phyloP scores from a whole-genome alignment of 1,140 invertebrate genomes.

The Oryctes rhinoceros region DNA sequence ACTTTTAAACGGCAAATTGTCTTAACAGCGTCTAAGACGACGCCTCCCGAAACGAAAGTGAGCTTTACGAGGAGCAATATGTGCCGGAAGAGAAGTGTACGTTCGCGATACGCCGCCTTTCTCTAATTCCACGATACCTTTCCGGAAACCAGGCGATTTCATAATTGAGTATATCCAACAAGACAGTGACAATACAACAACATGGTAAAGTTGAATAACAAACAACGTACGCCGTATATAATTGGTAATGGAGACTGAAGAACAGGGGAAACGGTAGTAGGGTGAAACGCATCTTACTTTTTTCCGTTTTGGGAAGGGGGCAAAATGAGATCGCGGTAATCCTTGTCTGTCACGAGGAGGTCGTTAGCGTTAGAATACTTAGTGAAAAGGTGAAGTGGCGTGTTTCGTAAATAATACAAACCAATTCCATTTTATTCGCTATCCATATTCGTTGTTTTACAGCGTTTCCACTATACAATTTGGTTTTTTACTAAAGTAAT shows the following conservation, averaged over 20 bases:
- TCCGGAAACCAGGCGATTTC: background rate
- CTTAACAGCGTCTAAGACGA: background rate
- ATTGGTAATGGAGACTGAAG: background rate
- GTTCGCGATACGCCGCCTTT: background rate
- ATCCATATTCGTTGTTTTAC: too few relatives aligned
- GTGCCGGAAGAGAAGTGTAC: background rate
- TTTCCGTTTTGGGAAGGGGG: too few relatives aligned
- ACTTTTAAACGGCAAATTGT: slow-evolving; percentile 31
- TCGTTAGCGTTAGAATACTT: too few relatives aligned
- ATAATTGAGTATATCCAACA: background rate
- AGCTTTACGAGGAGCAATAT: slow-evolving; percentile 5
- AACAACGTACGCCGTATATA: background rate
- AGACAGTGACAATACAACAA: background rate
- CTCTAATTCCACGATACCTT: background rate
- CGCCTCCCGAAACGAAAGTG: background rate
- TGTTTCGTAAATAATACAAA: too few relatives aligned
- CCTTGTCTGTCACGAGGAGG: too few relatives aligned
- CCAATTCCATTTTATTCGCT: too few relatives aligned
- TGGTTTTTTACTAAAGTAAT: too few relatives aligned
- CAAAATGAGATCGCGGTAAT: too few relatives aligned
- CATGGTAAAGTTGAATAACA: background rate
- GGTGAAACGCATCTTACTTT: too few relatives aligned
- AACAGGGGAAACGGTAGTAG: too few relatives aligned
- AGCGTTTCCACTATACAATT: too few relatives aligned
- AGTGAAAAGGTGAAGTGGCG: too few relatives aligned